phyloP scores from a whole-genome alignment of 1,140 invertebrate genomes.

The Pogonus chalceus region DNA sequence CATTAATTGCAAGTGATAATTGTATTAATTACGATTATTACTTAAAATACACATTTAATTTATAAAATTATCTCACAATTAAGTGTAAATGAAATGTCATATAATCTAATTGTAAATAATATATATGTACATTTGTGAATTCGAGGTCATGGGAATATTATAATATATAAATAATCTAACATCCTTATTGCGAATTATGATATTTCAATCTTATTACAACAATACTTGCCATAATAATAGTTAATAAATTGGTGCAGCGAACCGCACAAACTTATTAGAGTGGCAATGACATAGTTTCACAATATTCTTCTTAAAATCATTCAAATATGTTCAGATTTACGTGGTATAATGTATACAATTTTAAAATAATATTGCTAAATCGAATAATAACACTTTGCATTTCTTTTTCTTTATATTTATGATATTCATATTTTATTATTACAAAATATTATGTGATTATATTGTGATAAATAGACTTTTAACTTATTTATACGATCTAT shows the following conservation, averaged over 20 bases:
- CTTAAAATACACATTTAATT: background rate
- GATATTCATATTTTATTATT: too few species aligned
- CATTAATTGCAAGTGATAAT: too few species aligned
- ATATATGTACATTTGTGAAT: background rate
- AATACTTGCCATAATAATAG: background rate
- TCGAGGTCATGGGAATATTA: background rate
- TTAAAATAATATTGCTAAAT: too few species aligned
- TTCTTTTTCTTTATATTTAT: too few species aligned
- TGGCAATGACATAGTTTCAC: conserved; percentile 2
- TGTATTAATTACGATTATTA: background rate
- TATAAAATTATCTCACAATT: background rate
- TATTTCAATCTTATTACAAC: background rate
- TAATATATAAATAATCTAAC: background rate
- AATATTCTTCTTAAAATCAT: too few species aligned
- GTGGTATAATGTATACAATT: too few species aligned
- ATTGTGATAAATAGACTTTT: too few species aligned
- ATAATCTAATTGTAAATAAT: background rate
- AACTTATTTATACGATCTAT: too few species aligned
- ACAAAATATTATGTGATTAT: too few species aligned
- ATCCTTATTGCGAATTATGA: background rate
- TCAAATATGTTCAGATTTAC: too few species aligned
- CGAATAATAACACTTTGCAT: too few species aligned
- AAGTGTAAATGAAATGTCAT: background rate
- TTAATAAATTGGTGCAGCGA: background rate
- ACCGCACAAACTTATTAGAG: background rate